Evolutionary conservation across 2,797 vertebrate genomes (phyloP).

Genomic region (Eospalax fontanierii): DNA sequence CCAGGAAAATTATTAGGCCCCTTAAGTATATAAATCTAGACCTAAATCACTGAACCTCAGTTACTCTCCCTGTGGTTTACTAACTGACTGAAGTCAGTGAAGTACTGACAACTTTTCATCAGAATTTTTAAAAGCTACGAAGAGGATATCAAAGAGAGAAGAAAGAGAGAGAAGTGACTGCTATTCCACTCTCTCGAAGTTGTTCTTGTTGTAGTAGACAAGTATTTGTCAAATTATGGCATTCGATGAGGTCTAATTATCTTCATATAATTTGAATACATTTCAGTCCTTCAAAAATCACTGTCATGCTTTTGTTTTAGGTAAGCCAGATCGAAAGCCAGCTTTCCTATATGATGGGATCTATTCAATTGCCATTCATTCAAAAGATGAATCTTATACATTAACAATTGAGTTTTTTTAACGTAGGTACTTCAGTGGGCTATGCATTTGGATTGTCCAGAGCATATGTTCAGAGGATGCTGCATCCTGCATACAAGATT

Average conservation of each 20-base stretch:
- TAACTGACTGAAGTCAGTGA: no score
- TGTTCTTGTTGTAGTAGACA: background rate
- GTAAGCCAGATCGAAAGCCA: conserved; percentile 41
- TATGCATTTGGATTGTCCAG: background rate
- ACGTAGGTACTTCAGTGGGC: background rate
- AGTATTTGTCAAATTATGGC: background rate
- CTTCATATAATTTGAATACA: conserved; percentile 24
- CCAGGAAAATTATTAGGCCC: conserved; percentile 62
- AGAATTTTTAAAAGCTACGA: background rate
- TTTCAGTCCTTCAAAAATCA: conserved; percentile 34
- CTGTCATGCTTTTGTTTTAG: conserved; percentile 45
- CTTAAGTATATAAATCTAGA: conserved; percentile 74
- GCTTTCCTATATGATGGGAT: background rate
- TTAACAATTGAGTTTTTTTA: background rate
- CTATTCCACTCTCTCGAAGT: background rate
- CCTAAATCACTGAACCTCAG: conserved; percentile 67
- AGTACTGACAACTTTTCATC: conserved; percentile 55
- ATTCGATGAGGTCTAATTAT: background rate
- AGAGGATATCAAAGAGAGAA: background rate
- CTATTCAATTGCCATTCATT: conserved; percentile 9
- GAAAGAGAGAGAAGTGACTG: background rate
- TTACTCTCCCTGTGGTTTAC: conserved; percentile 40
- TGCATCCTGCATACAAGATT: background rate
- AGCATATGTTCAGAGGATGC: background rate
- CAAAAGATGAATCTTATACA: background rate